A percentile compares a stretch with the other conserved stretches of the same genome.
Conservation (phyloP, 2,888 invertebrate genomes). For the Pollenia labialis region DNA sequence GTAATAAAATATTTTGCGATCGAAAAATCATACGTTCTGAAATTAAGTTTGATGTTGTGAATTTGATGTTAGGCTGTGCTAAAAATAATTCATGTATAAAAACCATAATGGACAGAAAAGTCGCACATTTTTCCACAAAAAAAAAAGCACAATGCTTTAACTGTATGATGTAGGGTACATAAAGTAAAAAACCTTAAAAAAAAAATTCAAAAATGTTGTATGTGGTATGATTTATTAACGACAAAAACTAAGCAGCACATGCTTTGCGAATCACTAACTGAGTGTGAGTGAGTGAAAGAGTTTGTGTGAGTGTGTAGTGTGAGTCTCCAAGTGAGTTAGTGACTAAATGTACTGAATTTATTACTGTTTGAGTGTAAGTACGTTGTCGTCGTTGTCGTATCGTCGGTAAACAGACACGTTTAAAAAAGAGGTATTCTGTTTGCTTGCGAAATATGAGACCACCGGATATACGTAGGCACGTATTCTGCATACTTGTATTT, state of each 20-base stretch:
- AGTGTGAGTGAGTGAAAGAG: slow-evolving; percentile 36
- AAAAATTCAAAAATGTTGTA: slow-evolving; percentile 29
- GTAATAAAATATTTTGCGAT: too few relatives aligned
- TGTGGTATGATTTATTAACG: slow-evolving; percentile 69
- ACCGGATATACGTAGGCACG: slow-evolving; percentile 74
- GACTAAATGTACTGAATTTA: slow-evolving; percentile 50
- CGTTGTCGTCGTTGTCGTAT: slow-evolving; percentile 33
- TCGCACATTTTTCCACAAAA: too few relatives aligned
- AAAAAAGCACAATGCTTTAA: not conserved
- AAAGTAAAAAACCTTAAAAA: not conserved
- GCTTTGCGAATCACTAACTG: slow-evolving; percentile 53
- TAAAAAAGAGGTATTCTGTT: slow-evolving; percentile 68
- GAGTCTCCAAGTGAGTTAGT: slow-evolving; percentile 42
- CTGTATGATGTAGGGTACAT: slow-evolving; percentile 21
- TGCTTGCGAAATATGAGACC: slow-evolving; percentile 73
- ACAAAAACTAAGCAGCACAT: slow-evolving; percentile 44
- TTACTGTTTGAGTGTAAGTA: slow-evolving; percentile 47
- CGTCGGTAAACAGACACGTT: slow-evolving; percentile 69
- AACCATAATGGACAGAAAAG: too few relatives aligned
- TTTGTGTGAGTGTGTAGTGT: slow-evolving; percentile 17
- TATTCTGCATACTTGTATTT: slow-evolving; percentile 69
- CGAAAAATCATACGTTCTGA: too few relatives aligned
- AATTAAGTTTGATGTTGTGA: too few relatives aligned
- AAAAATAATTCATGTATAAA: too few relatives aligned
- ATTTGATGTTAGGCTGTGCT: too few relatives aligned